A percentile compares a stretch with the other conserved stretches of the same genome.
Evolutionary conservation across 2,888 invertebrate genomes (phyloP).

Genomic region (Schrankia costaestrigalis): DNA sequence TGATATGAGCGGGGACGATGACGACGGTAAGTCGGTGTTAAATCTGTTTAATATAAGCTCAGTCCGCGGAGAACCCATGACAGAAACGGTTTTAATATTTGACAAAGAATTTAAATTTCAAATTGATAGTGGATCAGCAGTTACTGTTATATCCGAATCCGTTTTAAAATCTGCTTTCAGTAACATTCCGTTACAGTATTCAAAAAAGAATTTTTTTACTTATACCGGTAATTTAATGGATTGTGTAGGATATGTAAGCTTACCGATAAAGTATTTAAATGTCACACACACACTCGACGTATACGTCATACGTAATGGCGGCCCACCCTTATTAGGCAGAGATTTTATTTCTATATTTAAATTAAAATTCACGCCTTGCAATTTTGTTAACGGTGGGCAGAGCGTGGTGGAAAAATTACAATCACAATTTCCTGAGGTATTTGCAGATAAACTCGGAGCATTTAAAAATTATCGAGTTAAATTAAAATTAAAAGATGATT

Average conservation of each 20-base stretch:
- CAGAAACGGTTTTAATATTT: background rate
- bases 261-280: background rate
- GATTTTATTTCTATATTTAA: background rate
- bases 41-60: background rate
- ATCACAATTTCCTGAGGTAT: background rate
- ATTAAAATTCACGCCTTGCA: background rate
- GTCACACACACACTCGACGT: background rate
- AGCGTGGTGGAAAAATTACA: background rate
- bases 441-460: background rate
- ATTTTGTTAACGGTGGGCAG: background rate
- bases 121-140: constrained; percentile 1
- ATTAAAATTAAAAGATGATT: background rate
- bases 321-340: background rate
- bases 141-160: background rate
- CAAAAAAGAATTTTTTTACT: background rate
- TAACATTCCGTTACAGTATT: background rate
- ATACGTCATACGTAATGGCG: background rate
- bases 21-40: no score
- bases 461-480: constrained; percentile 1
- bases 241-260: background rate
- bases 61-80: constrained; percentile 1
- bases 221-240: background rate
- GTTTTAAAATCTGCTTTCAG: background rate
- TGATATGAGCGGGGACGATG: background rate
- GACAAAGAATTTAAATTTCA: background rate